A percentile compares a stretch with the other conserved stretches of the same genome.
These are phyloP conservation scores for Panzeria rudis DNA, from an alignment of 2,888 invertebrate species.

Conservation along the genomic window DNA sequence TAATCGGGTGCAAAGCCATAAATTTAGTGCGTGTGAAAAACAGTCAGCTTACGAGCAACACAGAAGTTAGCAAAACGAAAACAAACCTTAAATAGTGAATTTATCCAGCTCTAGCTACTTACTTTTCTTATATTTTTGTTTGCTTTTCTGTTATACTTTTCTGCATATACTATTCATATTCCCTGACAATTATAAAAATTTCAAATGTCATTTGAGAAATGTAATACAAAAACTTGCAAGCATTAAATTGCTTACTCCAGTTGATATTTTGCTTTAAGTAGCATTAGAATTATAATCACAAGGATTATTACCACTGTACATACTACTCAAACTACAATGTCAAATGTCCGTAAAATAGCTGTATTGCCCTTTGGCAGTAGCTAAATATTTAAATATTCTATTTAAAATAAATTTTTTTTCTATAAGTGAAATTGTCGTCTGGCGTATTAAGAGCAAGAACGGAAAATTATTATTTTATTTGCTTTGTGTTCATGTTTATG, in stretches of 20 bases:
- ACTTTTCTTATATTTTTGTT: no score
- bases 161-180: no score
- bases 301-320: constrained; percentile 53
- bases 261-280: constrained; percentile 48
- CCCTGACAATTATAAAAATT: constrained; percentile 36
- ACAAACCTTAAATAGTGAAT: no score
- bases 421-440: constrained; percentile 65
- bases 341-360: constrained; percentile 69
- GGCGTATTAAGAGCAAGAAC: constrained; percentile 7
- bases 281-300: constrained; percentile 52
- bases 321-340: constrained; percentile 40
- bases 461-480: background rate
- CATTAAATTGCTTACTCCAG: constrained; percentile 22
- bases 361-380: constrained; percentile 66
- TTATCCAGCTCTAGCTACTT: no score
- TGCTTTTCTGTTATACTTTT: no score
- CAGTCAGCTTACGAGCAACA: no score
- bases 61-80: no score
- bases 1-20: no score
- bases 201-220: constrained; percentile 50
- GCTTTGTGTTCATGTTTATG: background rate
- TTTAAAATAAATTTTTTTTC: background rate
- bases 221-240: background rate
- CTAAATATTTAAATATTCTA: constrained; percentile 70
- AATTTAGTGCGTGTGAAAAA: no score